Percentiles rank a stretch among this genome's conserved stretches.
Conservation (phyloP, 1,140 invertebrate genomes). For the Drosophila albomicans region DNA sequence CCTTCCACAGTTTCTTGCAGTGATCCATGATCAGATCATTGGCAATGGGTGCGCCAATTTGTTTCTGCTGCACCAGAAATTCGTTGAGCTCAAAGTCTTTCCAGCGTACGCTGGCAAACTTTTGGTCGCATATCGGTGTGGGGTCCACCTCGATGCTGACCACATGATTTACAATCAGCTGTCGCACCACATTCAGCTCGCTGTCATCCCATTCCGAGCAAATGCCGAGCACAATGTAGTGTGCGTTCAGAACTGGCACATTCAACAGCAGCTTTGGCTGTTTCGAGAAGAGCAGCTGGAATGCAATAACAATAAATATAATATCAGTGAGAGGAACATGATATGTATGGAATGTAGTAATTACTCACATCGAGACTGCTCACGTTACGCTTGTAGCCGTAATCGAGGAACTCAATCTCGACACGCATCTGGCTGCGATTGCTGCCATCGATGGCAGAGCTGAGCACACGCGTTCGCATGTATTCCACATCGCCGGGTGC, state of each 20-base stretch:
- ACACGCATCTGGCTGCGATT: conserved; percentile 83
- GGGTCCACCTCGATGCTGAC: conserved; percentile 59
- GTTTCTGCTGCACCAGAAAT: conserved; percentile 74
- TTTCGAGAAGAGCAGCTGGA: conserved; percentile 75
- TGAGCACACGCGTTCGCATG: conserved; percentile 64
- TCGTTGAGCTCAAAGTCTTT: conserved; percentile 74
- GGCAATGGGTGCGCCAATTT: conserved; percentile 69
- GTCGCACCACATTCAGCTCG: conserved; percentile 58
- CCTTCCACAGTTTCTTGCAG: conserved; percentile 73
- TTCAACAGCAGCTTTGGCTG: conserved; percentile 67
- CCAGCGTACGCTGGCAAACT: conserved; percentile 78
- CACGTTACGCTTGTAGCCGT: conserved; percentile 86
- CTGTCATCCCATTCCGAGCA: conserved; percentile 68
- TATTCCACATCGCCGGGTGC: conserved; percentile 76
- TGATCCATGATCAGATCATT: conserved; percentile 74
- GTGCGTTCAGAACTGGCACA: conserved; percentile 65
- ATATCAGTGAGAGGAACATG: background rate
- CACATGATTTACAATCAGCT: conserved; percentile 65
- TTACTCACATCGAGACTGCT: conserved; percentile 72
- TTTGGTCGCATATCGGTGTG: conserved; percentile 66
- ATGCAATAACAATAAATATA: background rate
- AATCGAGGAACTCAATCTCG: conserved; percentile 89
- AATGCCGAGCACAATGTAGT: conserved; percentile 78
- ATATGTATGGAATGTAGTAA: background rate
- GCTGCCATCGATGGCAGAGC: conserved; percentile 49